phyloP scores from a whole-genome alignment of 2,888 invertebrate species.

The Hesperia comma region DNA sequence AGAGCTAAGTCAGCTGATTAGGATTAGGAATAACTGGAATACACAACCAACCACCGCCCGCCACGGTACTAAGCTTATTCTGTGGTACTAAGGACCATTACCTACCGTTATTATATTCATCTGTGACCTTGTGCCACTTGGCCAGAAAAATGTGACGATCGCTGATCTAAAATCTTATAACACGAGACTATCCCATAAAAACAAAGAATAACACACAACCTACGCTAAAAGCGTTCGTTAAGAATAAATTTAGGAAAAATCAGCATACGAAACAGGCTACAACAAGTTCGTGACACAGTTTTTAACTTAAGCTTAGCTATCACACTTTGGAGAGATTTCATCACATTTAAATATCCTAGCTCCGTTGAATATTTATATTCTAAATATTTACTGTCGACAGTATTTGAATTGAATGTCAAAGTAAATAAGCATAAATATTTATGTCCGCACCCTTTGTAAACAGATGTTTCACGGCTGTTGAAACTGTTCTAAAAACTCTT shows the following conservation, averaged over 20 bases:
- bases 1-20: too few species aligned
- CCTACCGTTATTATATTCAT: too few species aligned
- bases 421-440: constrained; percentile 15
- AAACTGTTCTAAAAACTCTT: background rate
- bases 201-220: background rate
- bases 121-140: too few species aligned
- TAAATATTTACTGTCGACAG: constrained; percentile 19
- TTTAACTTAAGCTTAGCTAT: constrained; percentile 7
- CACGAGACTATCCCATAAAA: constrained; percentile 4
- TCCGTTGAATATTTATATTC: constrained; percentile 30
- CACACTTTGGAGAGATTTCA: constrained; percentile 13
- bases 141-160: too few species aligned
- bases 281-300: constrained; percentile 21
- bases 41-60: too few species aligned
- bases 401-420: constrained; percentile 20
- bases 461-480: background rate
- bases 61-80: too few species aligned
- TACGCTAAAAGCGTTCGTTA: constrained; percentile 24
- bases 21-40: too few species aligned
- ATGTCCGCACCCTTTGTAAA: constrained; percentile 15
- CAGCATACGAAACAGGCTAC: constrained; percentile 26
- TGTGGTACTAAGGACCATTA: too few species aligned
- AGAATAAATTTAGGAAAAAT: constrained; percentile 30
- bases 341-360: constrained; percentile 24
- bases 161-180: too few species aligned